Evolutionary conservation across 2,113 vertebrate species (phyloP).

Genomic region (Varanus komodoensis): DNA sequence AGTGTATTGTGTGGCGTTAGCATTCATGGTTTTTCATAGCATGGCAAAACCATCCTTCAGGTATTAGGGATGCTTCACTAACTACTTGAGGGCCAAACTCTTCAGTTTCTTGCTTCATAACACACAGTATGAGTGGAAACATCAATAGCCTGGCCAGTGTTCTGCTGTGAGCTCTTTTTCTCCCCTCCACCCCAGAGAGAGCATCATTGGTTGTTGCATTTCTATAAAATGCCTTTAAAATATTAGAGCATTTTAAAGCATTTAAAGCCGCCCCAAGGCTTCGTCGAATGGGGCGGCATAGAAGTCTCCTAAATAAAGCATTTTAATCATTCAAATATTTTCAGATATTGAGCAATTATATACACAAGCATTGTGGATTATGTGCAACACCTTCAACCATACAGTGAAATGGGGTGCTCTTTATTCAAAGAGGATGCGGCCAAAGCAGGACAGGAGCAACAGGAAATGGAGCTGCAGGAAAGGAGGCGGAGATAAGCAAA

Average conservation of each 20-base stretch:
- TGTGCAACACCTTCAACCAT: not conserved
- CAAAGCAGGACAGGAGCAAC: not conserved
- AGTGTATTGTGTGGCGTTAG: not conserved
- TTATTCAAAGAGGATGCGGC: not conserved
- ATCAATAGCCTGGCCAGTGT: not conserved
- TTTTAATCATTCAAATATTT: too few species aligned
- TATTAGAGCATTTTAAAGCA: not conserved
- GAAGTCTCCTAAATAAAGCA: too few species aligned
- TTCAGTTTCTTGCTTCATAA: not conserved
- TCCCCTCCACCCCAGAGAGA: too few species aligned
- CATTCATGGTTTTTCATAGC: not conserved
- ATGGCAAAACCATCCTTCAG: not conserved
- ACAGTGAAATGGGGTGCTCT: not conserved
- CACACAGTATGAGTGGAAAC: not conserved
- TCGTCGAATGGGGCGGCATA: too few species aligned
- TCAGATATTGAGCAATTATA: not conserved
- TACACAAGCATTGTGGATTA: not conserved
- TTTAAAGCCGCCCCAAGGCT: too few species aligned
- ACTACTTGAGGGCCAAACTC: not conserved
- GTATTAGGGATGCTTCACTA: slow-evolving; percentile 16
- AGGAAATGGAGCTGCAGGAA: not conserved
- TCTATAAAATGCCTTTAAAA: not conserved
- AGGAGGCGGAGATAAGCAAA: not conserved
- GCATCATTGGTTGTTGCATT: not conserved
- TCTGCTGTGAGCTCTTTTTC: not conserved